Conservation (phyloP, 2,797 vertebrate genomes). For the Lepilemur septentrionalis region DNA sequence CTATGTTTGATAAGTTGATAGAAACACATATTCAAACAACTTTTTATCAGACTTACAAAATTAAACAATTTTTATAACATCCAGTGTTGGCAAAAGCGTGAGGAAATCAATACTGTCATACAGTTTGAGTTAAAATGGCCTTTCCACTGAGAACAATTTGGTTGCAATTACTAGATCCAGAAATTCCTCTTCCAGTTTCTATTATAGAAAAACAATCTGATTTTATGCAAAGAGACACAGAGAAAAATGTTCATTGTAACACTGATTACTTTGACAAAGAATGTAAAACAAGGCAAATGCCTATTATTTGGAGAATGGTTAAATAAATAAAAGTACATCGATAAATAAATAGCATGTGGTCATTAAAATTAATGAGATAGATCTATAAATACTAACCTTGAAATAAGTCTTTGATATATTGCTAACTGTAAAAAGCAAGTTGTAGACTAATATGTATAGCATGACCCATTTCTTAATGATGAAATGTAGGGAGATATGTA, state of each 20-base stretch:
- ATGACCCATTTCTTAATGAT: background rate
- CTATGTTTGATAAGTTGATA: background rate
- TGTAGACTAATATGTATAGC: background rate
- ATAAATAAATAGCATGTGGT: slow-evolving; percentile 4
- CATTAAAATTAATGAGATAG: slow-evolving; percentile 45
- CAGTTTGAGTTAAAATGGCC: background rate
- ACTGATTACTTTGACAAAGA: background rate
- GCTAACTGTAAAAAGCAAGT: background rate
- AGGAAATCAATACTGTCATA: background rate
- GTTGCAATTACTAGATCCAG: background rate
- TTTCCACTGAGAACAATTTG: background rate
- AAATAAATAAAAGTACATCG: slow-evolving; percentile 23
- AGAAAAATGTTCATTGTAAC: background rate
- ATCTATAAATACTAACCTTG: slow-evolving; percentile 15
- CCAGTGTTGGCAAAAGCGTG: background rate
- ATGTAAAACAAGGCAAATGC: background rate
- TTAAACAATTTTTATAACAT: background rate
- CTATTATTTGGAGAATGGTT: slow-evolving; percentile 15
- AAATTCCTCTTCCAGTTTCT: background rate
- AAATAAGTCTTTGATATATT: background rate
- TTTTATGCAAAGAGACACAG: background rate
- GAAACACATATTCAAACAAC: background rate
- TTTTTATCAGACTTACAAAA: background rate
- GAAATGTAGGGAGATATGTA: background rate
- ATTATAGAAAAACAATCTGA: background rate